Evolutionary conservation across 2,797 vertebrate genomes (phyloP), one percentile per base, ranked within the genome.

Genomic region (Dryobates pubescens): DNA sequence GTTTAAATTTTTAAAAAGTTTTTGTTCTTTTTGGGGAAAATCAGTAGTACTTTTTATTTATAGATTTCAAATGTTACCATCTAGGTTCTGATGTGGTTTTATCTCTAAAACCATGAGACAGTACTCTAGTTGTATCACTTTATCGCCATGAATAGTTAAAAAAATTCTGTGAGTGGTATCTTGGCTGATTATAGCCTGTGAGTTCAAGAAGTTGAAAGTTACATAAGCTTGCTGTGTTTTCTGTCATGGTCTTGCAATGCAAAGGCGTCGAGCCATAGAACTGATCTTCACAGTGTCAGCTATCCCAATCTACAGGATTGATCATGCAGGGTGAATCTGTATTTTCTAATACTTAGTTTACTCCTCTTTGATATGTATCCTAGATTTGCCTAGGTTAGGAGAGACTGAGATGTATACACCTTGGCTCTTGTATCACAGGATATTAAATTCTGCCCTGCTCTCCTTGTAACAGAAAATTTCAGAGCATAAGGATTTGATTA

Each of bases 261-360:
- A 29, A 75, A 78, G n/a, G n/a, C n/a, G 68, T 78, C 75, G 75
- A 89, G 58, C 69, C 56, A 24, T 77, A 36, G 85, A 89, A 75
- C 51, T 63, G 73, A 57, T 86, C 70, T 86, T 89, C 59, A 32
- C 51, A 72, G 17, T 78, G 51, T 85, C 87, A 85, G 6, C 17
- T 75, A 13, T 85, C 69, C 54, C 78, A 87, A 22, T 77, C 36
- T 82, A 75, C 57, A 82, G 71, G 84, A 87, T 49, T 88, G 82
- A 89, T 94, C 93, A 92, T 63, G 27, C 63, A 83, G 47, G 53
- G 74, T 94, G 70, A 83, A 93, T 86, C 54, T 75, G 26, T 82
- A 38, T 95, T 93, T 92, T 89, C 79, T 47, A 88, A 5, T 63
- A 34, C 17, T 92, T 86, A 88, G 67, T 93, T 95, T 75, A 89